Base-by-base conservation (phyloP, 2,888 invertebrate species). In the Eristalis intricaria region DNA sequence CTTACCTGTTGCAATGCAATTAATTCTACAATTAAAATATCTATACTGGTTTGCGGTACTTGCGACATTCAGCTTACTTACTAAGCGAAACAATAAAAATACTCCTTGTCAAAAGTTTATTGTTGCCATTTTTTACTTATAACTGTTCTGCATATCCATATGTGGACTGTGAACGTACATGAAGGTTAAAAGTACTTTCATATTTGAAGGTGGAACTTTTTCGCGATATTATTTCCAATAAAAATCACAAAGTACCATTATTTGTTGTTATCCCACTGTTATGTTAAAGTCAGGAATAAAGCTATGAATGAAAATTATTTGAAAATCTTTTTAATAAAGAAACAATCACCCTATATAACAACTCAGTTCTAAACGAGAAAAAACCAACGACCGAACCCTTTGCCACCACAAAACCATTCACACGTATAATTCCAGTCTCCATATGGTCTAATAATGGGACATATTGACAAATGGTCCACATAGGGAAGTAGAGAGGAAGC, bases 381-480 rank as follows among this genome's bases (percentile, higher is more conserved):
- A 19, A 8, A 15, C 50, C 19, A 50, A 61, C 73, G 43, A 68
- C 35, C 63, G 60, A 73, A 60, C 80, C 61, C 61, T 61, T 61
- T 73, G 66, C 66, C 50, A 61, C 73, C 80, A 65, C 79, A 73
- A 79, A 79, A 61, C 23, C 66, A 79, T 66, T 61, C 66, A 26
- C 66, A 66, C 80, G 66, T 65, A 70, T 73, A 66, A 79, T 66
- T 73, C 11, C 38, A 61, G 73, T 26, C 68, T 80, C 73, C 73
- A 80, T 80, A 80, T 73, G 80, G 71, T 80, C 58, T 80, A 80
- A 80, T 80, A 73, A 73, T 66, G 66, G 40, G 66, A 66, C 73
- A 68, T 73, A 80, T 68, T 80, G 80, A 60, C 73, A 80, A 80
- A 80, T 73, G 73, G 22, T 68, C 68, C 80, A 73, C 66, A 79